Evolutionary conservation across 2,797 vertebrate species (phyloP).

Genomic region (Cynodonichthys magdalenae): DNA sequence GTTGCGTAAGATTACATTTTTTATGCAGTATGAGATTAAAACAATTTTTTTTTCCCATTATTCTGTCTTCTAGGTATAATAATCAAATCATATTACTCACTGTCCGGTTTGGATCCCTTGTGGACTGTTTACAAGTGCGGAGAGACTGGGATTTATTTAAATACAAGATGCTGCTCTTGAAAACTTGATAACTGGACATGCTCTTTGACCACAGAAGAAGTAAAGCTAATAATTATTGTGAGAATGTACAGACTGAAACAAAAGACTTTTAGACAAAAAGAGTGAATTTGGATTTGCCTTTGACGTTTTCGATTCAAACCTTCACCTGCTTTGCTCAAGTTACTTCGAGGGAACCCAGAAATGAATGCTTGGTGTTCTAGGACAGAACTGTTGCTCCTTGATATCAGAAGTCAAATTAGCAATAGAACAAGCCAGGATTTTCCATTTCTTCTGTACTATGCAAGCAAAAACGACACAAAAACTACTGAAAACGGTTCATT

Average conservation of each 20-base stretch:
- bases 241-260: constrained; percentile 73
- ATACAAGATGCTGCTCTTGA: constrained; percentile 94
- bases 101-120: constrained; percentile 79
- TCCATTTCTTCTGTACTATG: constrained; percentile 59
- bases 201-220: constrained; percentile 83
- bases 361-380: constrained; percentile 37
- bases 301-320: constrained; percentile 28
- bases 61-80: constrained; percentile 73
- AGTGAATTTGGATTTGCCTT: constrained; percentile 35
- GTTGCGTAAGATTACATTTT: neutral
- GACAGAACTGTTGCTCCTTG: neutral
- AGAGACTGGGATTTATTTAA: constrained; percentile 90
- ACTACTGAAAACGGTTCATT: constrained; percentile 79
- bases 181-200: constrained; percentile 91
- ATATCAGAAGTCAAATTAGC: constrained; percentile 27
- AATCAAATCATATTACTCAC: constrained; percentile 53
- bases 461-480: constrained; percentile 63
- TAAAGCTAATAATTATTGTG: constrained; percentile 74
- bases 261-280: constrained; percentile 42
- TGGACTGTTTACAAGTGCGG: constrained; percentile 93
- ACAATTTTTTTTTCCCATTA: neutral
- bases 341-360: constrained; percentile 41
- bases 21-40: neutral
- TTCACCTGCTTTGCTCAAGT: constrained; percentile 38
- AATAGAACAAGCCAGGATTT: constrained; percentile 45